Conservation (phyloP, 1,140 invertebrate species). For the Brachionus rubens region DNA sequence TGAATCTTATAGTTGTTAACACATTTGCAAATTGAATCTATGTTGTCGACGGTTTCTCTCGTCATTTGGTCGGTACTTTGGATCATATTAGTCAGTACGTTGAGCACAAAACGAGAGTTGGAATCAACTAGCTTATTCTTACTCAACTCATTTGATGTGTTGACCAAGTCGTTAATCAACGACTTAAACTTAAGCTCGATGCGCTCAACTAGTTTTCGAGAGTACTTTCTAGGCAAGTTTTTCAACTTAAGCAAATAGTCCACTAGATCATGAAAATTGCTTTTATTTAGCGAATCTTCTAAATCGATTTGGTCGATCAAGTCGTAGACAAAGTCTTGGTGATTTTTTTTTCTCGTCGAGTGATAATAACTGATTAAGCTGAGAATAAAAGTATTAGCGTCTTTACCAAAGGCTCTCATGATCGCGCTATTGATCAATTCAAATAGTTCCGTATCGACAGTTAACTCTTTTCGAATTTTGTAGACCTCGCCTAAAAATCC, state of each 20-base stretch:
- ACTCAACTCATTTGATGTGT: not conserved
- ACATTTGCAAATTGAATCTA: not conserved
- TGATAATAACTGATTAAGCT: not conserved
- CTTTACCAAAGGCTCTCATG: not conserved
- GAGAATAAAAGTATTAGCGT: not conserved
- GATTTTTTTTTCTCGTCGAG: not conserved
- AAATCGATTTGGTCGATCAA: not conserved
- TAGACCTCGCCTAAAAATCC: not conserved
- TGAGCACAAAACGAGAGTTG: not conserved
- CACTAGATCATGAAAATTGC: not conserved
- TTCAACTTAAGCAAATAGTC: not conserved
- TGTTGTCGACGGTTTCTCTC: not conserved
- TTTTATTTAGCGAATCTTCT: not conserved
- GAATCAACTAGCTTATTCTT: not conserved
- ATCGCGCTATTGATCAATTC: not conserved
- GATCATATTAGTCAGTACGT: not conserved
- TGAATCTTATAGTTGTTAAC: constrained; percentile 2
- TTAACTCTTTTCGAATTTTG: not conserved
- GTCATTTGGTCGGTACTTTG: not conserved
- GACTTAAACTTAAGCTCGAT: not conserved
- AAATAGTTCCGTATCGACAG: not conserved
- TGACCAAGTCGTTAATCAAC: not conserved
- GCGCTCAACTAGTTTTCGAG: not conserved
- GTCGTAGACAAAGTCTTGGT: not conserved
- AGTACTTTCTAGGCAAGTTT: not conserved